These are phyloP conservation scores for Antrozous pallidus DNA, from an alignment of 2,797 vertebrate species.

Conservation along the genomic window DNA sequence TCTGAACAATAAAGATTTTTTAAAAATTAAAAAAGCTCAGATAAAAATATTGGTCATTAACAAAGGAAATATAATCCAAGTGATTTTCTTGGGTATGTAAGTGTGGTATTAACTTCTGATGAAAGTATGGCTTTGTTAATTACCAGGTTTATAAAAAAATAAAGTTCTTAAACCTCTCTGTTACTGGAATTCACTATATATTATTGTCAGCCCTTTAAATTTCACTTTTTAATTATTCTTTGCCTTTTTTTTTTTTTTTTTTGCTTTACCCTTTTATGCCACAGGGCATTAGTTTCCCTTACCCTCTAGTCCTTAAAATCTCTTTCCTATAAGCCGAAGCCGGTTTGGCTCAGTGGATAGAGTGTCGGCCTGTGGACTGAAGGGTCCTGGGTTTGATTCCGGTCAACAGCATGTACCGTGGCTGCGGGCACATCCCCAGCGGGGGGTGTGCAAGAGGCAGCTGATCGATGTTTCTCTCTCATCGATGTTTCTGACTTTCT, in stretches of 20 bases:
- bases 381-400: too few species aligned
- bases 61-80: neutral
- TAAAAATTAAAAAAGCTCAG: neutral
- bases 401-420: too few species aligned
- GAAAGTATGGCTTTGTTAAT: neutral
- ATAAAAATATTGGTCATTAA: neutral
- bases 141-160: neutral
- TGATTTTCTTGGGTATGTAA: neutral
- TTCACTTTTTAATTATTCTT: neutral
- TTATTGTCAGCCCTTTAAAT: neutral
- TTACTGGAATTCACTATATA: neutral
- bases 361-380: too few species aligned
- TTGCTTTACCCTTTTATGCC: neutral
- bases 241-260: neutral
- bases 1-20: too few species aligned
- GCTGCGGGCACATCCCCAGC: too few species aligned
- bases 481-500: too few species aligned
- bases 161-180: neutral
- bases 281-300: neutral
- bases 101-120: neutral
- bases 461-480: too few species aligned
- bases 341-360: too few species aligned
- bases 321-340: neutral
- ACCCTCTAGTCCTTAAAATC: neutral
- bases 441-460: too few species aligned